A percentile compares a stretch with the other conserved stretches of the same genome.
phyloP scores from a whole-genome alignment of 2,113 vertebrate species.

The Ardeotis arabs region DNA sequence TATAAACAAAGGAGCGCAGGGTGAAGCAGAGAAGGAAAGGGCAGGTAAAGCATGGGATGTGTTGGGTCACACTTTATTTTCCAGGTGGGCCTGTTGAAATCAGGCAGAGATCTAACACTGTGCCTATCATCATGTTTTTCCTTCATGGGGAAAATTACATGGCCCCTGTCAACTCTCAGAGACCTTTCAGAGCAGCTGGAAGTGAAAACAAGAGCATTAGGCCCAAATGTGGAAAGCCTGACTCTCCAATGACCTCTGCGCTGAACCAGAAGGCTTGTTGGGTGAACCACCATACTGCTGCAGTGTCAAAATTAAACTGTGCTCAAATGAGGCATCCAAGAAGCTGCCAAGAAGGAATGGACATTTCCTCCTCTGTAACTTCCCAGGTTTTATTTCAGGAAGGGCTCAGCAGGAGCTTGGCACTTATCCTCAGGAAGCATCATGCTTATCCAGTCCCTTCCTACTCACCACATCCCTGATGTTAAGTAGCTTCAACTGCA shows the following conservation, averaged over 20 bases:
- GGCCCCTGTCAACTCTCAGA: neutral
- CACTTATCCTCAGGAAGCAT: slow-evolving; percentile 17
- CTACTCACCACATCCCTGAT: neutral
- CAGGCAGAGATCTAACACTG: neutral
- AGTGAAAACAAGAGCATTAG: neutral
- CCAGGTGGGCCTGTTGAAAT: neutral
- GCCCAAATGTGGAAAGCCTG: rapidly evolving
- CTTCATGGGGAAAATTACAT: neutral
- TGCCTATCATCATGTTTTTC: neutral
- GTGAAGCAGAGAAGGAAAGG: neutral
- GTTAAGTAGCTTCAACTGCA: neutral
- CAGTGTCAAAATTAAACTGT: neutral
- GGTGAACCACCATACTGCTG: neutral
- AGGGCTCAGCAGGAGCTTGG: neutral
- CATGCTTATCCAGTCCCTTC: neutral
- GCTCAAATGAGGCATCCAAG: neutral
- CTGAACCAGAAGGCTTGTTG: neutral
- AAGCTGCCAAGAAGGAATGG: neutral
- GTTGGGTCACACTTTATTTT: neutral
- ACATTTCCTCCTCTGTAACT: neutral
- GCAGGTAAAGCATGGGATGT: neutral
- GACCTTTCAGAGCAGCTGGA: neutral
- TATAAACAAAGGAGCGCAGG: neutral
- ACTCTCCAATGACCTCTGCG: neutral
- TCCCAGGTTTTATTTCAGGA: slow-evolving; percentile 5